Conservation (phyloP, 2,113 vertebrate genomes). For the Nothoprocta perdicaria region DNA sequence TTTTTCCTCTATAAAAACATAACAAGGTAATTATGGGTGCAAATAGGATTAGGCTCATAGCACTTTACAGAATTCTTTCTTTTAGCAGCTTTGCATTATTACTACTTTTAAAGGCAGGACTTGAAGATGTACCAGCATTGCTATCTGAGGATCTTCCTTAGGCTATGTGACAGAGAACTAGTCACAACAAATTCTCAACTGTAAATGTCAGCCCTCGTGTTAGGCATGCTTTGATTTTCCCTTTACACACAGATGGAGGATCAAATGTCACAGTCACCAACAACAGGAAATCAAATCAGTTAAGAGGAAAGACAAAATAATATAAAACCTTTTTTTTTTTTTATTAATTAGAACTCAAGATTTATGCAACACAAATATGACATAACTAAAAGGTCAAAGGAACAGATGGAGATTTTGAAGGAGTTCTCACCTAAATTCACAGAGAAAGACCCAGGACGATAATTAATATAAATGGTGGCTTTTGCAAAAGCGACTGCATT, state of each 20-base stretch:
- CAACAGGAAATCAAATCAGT: not conserved
- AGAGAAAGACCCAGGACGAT: accelerated
- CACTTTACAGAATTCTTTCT: not conserved
- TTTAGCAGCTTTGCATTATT: slow-evolving; percentile 9
- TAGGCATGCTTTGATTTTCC: not conserved
- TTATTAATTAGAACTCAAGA: not conserved
- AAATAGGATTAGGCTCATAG: not conserved
- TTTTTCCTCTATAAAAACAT: not conserved
- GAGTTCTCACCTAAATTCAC: not conserved
- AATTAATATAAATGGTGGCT: accelerated
- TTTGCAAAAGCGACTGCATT: not conserved
- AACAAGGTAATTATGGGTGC: not conserved
- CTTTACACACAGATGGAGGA: not conserved
- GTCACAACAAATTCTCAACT: slow-evolving; percentile 43
- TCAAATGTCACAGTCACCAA: slow-evolving; percentile 23
- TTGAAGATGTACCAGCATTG: not conserved
- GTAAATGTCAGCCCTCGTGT: slow-evolving; percentile 15
- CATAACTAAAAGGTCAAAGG: not conserved
- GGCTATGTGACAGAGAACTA: not conserved
- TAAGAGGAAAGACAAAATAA: not conserved
- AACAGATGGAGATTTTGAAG: not conserved
- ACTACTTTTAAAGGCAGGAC: slow-evolving; percentile 14
- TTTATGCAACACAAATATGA: not conserved
- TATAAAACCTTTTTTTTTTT: not conserved
- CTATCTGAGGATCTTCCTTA: slow-evolving; percentile 20